These are phyloP conservation scores for Anodontia alba DNA, from an alignment of 2,888 invertebrate species.

Conservation along the genomic window DNA sequence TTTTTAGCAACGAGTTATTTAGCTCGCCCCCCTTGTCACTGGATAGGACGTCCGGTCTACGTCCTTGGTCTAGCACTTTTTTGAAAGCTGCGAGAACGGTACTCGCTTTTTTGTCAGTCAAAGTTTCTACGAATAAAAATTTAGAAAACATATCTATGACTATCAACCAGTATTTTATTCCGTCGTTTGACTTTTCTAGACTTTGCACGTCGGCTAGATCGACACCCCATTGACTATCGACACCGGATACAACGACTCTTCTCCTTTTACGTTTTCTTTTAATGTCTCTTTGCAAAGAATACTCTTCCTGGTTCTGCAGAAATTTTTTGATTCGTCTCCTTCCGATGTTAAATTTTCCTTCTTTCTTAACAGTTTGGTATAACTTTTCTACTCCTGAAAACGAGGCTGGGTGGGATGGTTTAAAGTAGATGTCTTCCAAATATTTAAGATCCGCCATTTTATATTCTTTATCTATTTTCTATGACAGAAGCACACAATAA, in stretches of 20 bases:
- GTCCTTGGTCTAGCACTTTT: not conserved
- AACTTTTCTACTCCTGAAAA: slow-evolving; percentile 12
- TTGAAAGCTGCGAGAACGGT: not conserved
- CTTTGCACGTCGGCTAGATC: slow-evolving; percentile 24
- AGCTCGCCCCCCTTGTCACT: slow-evolving; percentile 24
- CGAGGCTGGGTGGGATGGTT: not conserved
- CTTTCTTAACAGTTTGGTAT: slow-evolving; percentile 3
- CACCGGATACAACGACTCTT: slow-evolving; percentile 8
- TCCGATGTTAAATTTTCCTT: slow-evolving; percentile 20
- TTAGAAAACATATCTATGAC: slow-evolving; percentile 30
- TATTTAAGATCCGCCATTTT: not conserved
- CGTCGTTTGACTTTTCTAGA: slow-evolving; percentile 7
- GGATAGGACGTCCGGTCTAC: not conserved
- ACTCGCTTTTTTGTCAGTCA: slow-evolving; percentile 16
- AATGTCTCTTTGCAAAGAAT: not conserved
- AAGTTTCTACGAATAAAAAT: slow-evolving; percentile 20
- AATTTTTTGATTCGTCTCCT: slow-evolving; percentile 6
- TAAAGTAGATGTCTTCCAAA: slow-evolving; percentile 10
- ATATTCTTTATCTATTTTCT: not conserved
- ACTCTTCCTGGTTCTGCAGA: slow-evolving; percentile 8
- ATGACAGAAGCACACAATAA: slow-evolving; percentile 4
- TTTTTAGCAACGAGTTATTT: slow-evolving; percentile 17
- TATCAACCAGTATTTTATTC: slow-evolving; percentile 4
- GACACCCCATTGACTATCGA: slow-evolving; percentile 19
- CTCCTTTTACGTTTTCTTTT: slow-evolving; percentile 20